Conservation (phyloP, 2,888 invertebrate species). For the Trachelus tabidus region DNA sequence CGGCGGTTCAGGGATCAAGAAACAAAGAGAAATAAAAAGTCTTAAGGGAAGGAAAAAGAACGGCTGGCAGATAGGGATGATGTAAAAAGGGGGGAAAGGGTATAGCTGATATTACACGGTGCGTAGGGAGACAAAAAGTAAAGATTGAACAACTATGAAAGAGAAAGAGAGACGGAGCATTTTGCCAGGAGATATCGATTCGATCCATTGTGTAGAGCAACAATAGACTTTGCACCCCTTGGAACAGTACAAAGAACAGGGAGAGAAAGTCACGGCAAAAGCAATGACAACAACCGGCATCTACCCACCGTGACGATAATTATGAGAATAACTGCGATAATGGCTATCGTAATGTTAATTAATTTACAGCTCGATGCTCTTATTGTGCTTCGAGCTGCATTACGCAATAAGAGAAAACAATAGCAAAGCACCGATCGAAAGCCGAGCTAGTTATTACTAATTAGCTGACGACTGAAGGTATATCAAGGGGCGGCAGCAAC, state of each 20-base stretch:
- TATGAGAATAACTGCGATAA: not conserved
- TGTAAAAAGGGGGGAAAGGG: not conserved
- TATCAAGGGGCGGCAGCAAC: not conserved
- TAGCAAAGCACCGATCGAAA: not conserved
- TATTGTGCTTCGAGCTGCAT: not conserved
- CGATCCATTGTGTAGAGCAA: not conserved
- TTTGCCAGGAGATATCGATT: not conserved
- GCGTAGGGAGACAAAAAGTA: not conserved
- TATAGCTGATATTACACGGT: not conserved
- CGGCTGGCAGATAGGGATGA: not conserved
- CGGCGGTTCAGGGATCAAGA: not conserved
- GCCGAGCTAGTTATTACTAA: not conserved
- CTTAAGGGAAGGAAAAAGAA: not conserved
- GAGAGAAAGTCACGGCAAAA: not conserved
- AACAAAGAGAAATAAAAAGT: conserved; percentile 1
- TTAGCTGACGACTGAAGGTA: not conserved
- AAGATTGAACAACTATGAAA: not conserved
- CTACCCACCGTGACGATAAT: not conserved
- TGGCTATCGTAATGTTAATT: not conserved
- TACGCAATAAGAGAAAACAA: not conserved
- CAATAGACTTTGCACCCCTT: not conserved
- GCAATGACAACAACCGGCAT: not conserved
- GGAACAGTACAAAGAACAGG: not conserved
- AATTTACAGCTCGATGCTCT: not conserved
- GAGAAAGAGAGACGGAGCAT: not conserved